Conservation (phyloP, 2,888 invertebrate genomes). For the Lasioglossum oenotherae region DNA sequence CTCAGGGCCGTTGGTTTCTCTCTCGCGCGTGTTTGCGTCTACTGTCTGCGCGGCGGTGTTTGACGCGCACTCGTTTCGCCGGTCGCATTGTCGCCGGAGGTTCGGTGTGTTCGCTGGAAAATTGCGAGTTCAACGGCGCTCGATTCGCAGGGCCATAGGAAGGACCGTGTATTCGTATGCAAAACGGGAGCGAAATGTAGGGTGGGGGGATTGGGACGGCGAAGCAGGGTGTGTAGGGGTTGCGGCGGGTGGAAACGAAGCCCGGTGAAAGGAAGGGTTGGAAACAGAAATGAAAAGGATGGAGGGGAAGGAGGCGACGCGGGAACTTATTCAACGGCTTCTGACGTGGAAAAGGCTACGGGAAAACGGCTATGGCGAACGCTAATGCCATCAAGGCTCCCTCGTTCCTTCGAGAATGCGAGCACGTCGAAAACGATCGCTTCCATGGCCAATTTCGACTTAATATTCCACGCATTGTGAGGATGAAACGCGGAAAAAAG, state of each 20-base stretch:
- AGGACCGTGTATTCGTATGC: conserved; percentile 45
- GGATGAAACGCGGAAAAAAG: background rate
- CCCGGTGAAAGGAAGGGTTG: conserved; percentile 17
- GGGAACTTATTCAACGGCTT: conserved; percentile 4
- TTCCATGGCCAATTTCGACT: background rate
- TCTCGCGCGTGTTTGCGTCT: background rate
- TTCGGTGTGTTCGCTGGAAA: conserved; percentile 8
- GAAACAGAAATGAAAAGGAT: conserved; percentile 1
- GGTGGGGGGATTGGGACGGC: background rate
- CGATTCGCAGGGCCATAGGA: background rate
- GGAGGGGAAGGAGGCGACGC: background rate
- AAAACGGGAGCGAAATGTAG: conserved; percentile 23
- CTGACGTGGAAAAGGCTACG: conserved; percentile 14
- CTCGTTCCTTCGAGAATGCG: conserved; percentile 3
- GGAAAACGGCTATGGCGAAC: background rate
- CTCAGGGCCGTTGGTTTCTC: too few relatives aligned
- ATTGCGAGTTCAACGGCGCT: conserved; percentile 30
- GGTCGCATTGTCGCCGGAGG: conserved; percentile 12
- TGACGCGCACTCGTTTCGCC: conserved; percentile 13
- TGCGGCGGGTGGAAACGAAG: background rate
- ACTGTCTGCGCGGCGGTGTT: background rate
- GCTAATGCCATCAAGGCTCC: conserved; percentile 19
- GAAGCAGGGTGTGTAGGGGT: background rate
- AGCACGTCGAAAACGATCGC: conserved; percentile 5
- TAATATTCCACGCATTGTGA: background rate